Conservation (phyloP, 2,888 invertebrate species). For the Lumbricus terrestris region DNA sequence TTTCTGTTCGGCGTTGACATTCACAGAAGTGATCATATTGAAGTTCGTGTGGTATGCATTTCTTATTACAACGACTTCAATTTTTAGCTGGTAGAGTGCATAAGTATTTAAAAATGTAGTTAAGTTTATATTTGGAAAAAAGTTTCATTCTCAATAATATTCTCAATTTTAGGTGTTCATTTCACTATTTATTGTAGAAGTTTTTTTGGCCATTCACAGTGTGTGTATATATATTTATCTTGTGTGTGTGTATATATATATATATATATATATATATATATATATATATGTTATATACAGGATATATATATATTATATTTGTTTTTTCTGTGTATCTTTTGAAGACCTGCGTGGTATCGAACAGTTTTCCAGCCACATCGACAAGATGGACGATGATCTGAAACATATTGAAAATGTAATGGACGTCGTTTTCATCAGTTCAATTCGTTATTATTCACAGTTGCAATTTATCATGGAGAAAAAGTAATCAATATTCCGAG, state of each 20-base stretch:
- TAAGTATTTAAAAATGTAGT: no score
- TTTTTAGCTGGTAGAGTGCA: no score
- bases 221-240: no score
- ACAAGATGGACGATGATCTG: constrained; percentile 80
- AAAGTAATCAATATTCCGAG: neutral
- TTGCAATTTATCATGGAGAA: neutral
- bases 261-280: neutral
- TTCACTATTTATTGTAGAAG: no score
- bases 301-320: neutral
- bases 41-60: no score
- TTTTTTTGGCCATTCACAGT: no score
- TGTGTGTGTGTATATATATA: neutral
- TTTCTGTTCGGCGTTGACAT: no score
- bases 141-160: no score
- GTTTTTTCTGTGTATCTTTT: constrained; percentile 24
- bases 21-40: no score
- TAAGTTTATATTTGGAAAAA: no score
- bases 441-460: neutral
- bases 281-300: neutral
- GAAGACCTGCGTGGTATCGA: constrained; percentile 48
- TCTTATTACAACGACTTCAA: no score
- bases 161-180: no score
- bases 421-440: neutral
- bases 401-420: constrained; percentile 66
- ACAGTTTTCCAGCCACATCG: constrained; percentile 45